phyloP scores from a whole-genome alignment of 2,888 invertebrate genomes.

The Lacanobia wlatinum region DNA sequence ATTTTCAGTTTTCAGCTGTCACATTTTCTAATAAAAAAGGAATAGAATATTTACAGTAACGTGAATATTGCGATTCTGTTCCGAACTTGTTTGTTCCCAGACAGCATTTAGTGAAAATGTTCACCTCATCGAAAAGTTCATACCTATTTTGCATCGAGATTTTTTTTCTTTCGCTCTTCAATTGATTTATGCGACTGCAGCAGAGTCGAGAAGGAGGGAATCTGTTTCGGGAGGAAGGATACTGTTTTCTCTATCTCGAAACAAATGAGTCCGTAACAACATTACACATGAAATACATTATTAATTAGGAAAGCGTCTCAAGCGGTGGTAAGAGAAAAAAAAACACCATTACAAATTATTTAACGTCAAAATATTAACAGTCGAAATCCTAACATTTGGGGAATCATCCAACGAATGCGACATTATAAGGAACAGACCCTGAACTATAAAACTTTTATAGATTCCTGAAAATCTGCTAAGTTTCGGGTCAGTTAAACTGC shows the following conservation, averaged over 20 bases:
- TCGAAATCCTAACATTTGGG: slow-evolving; percentile 58
- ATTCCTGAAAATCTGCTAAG: background rate
- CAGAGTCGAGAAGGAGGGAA: background rate
- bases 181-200: background rate
- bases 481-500: background rate
- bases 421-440: background rate
- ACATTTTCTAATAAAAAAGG: slow-evolving; percentile 69
- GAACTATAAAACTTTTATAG: background rate
- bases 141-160: background rate
- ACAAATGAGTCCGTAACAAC: slow-evolving; percentile 55
- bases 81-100: slow-evolving; percentile 48
- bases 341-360: slow-evolving; percentile 77
- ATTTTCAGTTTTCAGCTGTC: slow-evolving; percentile 79
- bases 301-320: slow-evolving; percentile 76
- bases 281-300: slow-evolving; percentile 66
- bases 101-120: background rate
- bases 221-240: too few species aligned
- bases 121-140: background rate
- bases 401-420: slow-evolving; percentile 46
- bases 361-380: slow-evolving; percentile 75
- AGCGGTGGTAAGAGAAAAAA: slow-evolving; percentile 75
- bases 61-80: slow-evolving; percentile 62
- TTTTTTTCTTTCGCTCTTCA: background rate
- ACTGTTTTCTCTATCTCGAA: slow-evolving; percentile 20
- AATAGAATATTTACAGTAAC: slow-evolving; percentile 70